Conservation (phyloP, 2,113 vertebrate genomes). For the Melanotaenia duboulayi region DNA sequence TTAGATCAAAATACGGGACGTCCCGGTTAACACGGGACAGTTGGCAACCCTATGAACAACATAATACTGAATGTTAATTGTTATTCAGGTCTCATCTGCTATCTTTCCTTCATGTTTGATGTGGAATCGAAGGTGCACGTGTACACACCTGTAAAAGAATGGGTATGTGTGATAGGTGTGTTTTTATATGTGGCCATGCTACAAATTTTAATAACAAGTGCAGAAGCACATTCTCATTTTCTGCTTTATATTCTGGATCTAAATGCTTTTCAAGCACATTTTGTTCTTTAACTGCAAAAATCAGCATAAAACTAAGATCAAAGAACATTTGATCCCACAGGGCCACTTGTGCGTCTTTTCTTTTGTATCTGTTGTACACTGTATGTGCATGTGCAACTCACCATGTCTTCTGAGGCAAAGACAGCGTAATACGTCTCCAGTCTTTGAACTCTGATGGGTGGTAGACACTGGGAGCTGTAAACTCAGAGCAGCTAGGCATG, state of each 20-base stretch:
- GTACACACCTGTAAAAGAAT: neutral
- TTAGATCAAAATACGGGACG: too few relatives aligned
- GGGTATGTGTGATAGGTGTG: neutral
- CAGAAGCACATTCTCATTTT: neutral
- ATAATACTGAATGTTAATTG: neutral
- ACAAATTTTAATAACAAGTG: too few relatives aligned
- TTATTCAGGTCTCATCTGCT: neutral
- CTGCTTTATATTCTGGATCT: conserved; percentile 9
- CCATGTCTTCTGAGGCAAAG: conserved; percentile 97
- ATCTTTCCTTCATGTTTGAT: neutral
- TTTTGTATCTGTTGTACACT: neutral
- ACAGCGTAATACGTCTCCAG: conserved; percentile 94
- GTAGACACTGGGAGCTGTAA: conserved; percentile 95
- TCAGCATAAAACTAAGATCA: conserved; percentile 19
- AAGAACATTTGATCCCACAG: conserved; percentile 5
- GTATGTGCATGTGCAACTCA: conserved; percentile 68
- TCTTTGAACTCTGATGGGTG: conserved; percentile 94
- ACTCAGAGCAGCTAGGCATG: conserved; percentile 98
- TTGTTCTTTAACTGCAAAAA: conserved; percentile 20
- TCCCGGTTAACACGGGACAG: too few relatives aligned
- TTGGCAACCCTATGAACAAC: too few relatives aligned
- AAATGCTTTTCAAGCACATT: conserved; percentile 5
- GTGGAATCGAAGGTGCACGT: neutral
- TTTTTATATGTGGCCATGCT: neutral
- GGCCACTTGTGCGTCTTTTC: conserved; percentile 13